Evolutionary conservation across 2,113 vertebrate genomes (phyloP), one percentile per base, ranked within the genome.

Genomic region (Tringa solitaria): DNA sequence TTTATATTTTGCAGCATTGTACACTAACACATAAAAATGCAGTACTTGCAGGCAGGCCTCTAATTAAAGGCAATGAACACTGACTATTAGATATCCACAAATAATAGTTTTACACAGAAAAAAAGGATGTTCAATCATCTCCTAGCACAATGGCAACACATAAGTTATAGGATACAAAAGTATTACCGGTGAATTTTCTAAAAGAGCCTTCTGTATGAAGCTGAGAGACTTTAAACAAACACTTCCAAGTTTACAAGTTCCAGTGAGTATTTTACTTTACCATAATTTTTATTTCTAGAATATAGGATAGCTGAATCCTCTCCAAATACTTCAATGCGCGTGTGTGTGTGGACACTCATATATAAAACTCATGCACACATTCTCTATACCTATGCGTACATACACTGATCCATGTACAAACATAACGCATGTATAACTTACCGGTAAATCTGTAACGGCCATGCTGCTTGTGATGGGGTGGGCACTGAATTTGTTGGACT

Each of bases 401-500:
- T 5, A 19, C 26, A 75, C 30, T 43, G 32, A 56, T 16, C 9
- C 75, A 17, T 3, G 11, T 43, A 27, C 41, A 80, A 82, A 54
- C 3, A 2, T 6, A 41, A 37, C 4, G 48, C 12, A 43, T 2
- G 4, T 24, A 17, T 4, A 83, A 79, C 97, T 98, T 96, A 99
- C 99, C 98, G 97, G 76, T 98, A 97, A 69, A 98, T 97, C 84
- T 98, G 98, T 63, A 97, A 63, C 7, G 99, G 98, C 98, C 98
- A 99, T 1, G 93, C 90, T 32, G 98, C 76, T 91, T 99, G 99
- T 82, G 98, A 98, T 16, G 99, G 99, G 9, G 99, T 99, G 27
- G 98, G 98, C 87, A 98, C 41, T 23, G 98, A 97, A 56, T 98
- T 99, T 45, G 98, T 99, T 68, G 99, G 99, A 90, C 99, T 99